phyloP scores from a whole-genome alignment of 2,888 invertebrate species.

The Hoplodrina blanda region DNA sequence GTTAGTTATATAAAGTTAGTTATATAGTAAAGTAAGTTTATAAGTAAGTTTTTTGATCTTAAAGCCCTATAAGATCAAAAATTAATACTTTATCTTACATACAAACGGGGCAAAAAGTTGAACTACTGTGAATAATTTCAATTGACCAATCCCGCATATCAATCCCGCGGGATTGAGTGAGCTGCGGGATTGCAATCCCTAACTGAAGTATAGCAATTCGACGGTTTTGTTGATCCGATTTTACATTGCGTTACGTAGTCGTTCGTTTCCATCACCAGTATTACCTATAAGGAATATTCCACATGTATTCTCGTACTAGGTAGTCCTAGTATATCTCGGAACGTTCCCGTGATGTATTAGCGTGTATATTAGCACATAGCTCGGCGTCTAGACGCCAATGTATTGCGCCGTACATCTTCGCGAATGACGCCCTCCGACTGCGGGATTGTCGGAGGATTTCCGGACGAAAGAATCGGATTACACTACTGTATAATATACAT shows the following conservation, averaged over 20 bases:
- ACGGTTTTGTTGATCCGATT: not conserved
- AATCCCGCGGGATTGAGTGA: no score
- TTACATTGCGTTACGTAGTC: not conserved
- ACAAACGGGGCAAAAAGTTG: no score
- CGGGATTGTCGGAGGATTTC: conserved; percentile 3
- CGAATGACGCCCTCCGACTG: conserved; percentile 5
- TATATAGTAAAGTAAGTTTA: no score
- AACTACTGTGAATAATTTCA: no score
- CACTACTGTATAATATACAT: not conserved
- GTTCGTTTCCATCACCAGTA: not conserved
- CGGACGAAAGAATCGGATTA: conserved; percentile 32
- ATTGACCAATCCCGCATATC: no score
- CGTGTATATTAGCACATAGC: conserved; percentile 50
- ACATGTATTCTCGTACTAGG: not conserved
- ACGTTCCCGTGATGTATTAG: conserved; percentile 31
- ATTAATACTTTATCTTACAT: no score
- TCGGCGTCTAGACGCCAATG: conserved; percentile 49
- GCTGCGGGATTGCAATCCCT: no score
- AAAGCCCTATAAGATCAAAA: no score
- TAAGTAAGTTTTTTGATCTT: no score
- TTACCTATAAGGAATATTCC: not conserved
- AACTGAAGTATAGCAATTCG: not conserved
- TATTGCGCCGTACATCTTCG: conserved; percentile 41
- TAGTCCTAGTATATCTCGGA: conserved; percentile 3
- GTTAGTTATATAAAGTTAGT: no score